Evolutionary conservation across 1,140 invertebrate species (phyloP).

Genomic region (Streblospio benedicti): DNA sequence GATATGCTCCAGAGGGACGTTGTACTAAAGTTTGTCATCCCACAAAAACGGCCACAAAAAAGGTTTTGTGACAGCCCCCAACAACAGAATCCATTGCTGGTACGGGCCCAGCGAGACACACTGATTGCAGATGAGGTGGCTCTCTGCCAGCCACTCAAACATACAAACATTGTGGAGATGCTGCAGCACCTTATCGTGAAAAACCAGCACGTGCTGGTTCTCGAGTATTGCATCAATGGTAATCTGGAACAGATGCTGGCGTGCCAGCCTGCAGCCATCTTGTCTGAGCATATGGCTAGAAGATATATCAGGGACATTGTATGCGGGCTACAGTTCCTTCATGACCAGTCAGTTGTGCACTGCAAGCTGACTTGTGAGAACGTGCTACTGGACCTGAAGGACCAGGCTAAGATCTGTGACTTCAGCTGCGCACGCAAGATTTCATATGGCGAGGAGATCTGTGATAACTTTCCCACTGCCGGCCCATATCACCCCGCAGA

Average conservation of each 20-base stretch:
- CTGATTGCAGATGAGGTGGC: slow-evolving; percentile 26
- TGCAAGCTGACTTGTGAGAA: slow-evolving; percentile 31
- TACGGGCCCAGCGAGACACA: not conserved
- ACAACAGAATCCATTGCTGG: not conserved
- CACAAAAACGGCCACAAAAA: not conserved
- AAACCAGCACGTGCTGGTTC: slow-evolving; percentile 24
- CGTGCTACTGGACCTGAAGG: slow-evolving; percentile 26
- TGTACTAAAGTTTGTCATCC: slow-evolving; percentile 1
- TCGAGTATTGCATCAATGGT: slow-evolving; percentile 36
- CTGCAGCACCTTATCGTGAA: slow-evolving; percentile 26
- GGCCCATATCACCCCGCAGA: slow-evolving; percentile 30
- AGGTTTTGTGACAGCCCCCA: not conserved
- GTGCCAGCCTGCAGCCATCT: slow-evolving; percentile 25
- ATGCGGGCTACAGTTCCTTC: slow-evolving; percentile 28
- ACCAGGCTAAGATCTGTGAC: slow-evolving; percentile 31
- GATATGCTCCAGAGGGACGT: not conserved
- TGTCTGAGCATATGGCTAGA: slow-evolving; percentile 28
- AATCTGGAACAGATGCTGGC: slow-evolving; percentile 29
- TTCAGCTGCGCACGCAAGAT: slow-evolving; percentile 27
- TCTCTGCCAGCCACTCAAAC: slow-evolving; percentile 27
- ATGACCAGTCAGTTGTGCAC: slow-evolving; percentile 27
- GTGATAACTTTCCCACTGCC: not conserved
- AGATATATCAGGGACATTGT: slow-evolving; percentile 29
- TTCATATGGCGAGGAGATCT: slow-evolving; percentile 21
- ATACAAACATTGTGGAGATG: slow-evolving; percentile 29